Conservation (phyloP, 2,797 vertebrate species). For the Alosa sapidissima region DNA sequence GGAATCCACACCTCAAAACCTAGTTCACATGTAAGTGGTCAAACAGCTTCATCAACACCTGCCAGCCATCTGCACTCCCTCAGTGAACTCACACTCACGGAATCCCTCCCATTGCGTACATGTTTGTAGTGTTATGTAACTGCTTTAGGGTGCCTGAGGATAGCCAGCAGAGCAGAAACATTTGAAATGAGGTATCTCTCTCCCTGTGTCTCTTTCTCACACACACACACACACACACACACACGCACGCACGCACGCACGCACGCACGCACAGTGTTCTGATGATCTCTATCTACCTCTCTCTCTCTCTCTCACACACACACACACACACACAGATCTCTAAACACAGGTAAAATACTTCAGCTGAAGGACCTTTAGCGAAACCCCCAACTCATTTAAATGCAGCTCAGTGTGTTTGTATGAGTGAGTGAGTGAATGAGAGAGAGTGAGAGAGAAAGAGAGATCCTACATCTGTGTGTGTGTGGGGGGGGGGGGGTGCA, state of each 20-base stretch:
- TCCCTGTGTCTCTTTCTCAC: not conserved
- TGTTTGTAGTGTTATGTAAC: slow-evolving; percentile 13
- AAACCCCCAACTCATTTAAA: not conserved
- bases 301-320: not conserved
- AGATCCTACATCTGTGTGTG: slow-evolving; percentile 16
- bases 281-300: not conserved
- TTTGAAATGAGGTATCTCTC: not conserved
- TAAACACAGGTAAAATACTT: not conserved
- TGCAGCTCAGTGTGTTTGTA: slow-evolving; percentile 31
- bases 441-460: slow-evolving; percentile 45
- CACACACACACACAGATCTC: not conserved
- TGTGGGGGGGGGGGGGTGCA: slow-evolving; percentile 10
- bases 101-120: slow-evolving; percentile 20
- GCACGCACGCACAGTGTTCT: not conserved
- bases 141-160: not conserved
- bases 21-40: not conserved
- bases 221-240: not conserved
- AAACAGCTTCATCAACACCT: slow-evolving; percentile 12
- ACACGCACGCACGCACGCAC: not conserved
- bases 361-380: not conserved
- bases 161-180: not conserved
- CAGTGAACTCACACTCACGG: not conserved
- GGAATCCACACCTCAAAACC: not conserved
- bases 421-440: slow-evolving; percentile 39
- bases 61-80: not conserved